phyloP scores from a whole-genome alignment of 2,113 vertebrate species.

The Coptodon rendalli region DNA sequence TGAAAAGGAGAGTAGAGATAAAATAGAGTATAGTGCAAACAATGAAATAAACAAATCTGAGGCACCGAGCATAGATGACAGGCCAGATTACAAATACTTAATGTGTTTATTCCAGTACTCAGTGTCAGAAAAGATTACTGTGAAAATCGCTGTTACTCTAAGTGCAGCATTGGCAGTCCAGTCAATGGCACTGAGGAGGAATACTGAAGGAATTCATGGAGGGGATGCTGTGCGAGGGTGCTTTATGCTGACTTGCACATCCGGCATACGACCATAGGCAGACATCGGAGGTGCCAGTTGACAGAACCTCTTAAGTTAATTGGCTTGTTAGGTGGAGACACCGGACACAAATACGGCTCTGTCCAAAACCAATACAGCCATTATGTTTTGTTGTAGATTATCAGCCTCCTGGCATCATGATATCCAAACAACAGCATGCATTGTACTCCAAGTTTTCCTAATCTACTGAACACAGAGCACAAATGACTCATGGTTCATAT shows the following conservation, averaged over 20 bases:
- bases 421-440: background rate
- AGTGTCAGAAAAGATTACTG: slow-evolving; percentile 30
- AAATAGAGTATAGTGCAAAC: slow-evolving; percentile 29
- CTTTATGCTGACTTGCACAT: slow-evolving; percentile 56
- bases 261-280: slow-evolving; percentile 5
- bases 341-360: background rate
- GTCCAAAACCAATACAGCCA: slow-evolving; percentile 42
- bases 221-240: background rate
- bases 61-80: slow-evolving; percentile 10
- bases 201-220: slow-evolving; percentile 36
- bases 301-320: slow-evolving; percentile 63
- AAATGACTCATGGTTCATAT: background rate
- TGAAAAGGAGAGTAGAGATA: background rate
- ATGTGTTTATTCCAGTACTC: slow-evolving; percentile 53
- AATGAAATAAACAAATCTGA: slow-evolving; percentile 41
- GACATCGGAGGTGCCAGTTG: slow-evolving; percentile 41
- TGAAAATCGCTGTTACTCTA: slow-evolving; percentile 44
- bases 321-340: slow-evolving; percentile 54
- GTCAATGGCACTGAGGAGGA: slow-evolving; percentile 53
- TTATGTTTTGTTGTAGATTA: slow-evolving; percentile 15
- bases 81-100: slow-evolving; percentile 37
- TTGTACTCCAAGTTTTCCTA: background rate
- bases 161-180: slow-evolving; percentile 52
- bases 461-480: background rate
- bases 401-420: background rate